Base-by-base conservation (phyloP, 2,113 vertebrate genomes). In the Ginglymostoma cirratum region DNA sequence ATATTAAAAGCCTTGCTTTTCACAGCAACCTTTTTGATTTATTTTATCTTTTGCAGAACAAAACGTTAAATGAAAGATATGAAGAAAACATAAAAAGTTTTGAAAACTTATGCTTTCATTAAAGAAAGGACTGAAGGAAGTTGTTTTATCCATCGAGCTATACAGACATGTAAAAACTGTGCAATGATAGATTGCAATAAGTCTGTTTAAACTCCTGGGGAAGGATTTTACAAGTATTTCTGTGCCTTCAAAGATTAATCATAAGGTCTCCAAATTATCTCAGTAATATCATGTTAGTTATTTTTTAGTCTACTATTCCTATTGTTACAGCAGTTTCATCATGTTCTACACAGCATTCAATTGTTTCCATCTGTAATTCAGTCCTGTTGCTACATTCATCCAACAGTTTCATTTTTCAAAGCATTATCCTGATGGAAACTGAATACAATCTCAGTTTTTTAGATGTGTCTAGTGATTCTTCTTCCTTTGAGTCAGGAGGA, bases 281-380 rank as follows among this genome's bases (percentile, higher is more conserved):
- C 14, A 34, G 34, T 21, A 92, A 65, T 19, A 7, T 66, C 55
- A 87, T 24, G 52, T 0, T 24, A 55, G 85, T 87, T 87, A 24
- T 87, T 30, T 52, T 34, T 21, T 21, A 17, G 14, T 83, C n/a
- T 83, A 83, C 19, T 15, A 34, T 42, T 83, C 38, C 78, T 38
- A 80, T 92, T 65, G 55, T 92, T 92, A 14, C 30, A 38, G 52
- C 27, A 89, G 34, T 92, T 92, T n/a, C 89, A 92, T 92, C 55
- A 65, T n/a, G n/a, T 92, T 92, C 34, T 55, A 92, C 55, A 92
- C n/a, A 61, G 61, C 55, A 92, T 92, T 65, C 15, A 34, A 92
- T n/a, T 65, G 86, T 92, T 92, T 92, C 61, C 89, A 92, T 21
- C 30, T 92, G 89, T 90, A 61, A 34, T 61, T 15, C 61, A 66